These are phyloP conservation scores for Chymomyza costata DNA, from an alignment of 1,140 invertebrate species.

Conservation along the genomic window DNA sequence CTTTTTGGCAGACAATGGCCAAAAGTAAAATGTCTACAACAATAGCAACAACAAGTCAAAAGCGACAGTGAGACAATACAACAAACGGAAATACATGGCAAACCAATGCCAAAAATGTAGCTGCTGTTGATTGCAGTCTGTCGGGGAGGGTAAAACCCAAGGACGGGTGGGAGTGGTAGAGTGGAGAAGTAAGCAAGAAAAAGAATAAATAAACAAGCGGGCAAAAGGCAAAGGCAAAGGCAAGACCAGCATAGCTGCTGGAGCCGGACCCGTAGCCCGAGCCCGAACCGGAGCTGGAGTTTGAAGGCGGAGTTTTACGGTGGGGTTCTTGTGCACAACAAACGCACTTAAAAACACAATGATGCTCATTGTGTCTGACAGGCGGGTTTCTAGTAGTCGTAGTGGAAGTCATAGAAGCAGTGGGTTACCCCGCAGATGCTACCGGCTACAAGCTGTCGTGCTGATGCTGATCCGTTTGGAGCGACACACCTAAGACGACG, in stretches of 20 bases:
- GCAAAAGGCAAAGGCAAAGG: not conserved
- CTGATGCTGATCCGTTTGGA: constrained; percentile 45
- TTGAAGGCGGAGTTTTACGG: not conserved
- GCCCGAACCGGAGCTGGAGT: not conserved
- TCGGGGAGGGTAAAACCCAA: no score
- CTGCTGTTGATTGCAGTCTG: constrained; percentile 16
- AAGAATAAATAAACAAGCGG: constrained; percentile 66
- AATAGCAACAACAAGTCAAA: not conserved
- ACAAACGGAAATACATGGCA: constrained; percentile 58
- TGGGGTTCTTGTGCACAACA: constrained; percentile 37
- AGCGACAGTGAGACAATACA: constrained; percentile 28
- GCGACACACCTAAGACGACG: constrained; percentile 56
- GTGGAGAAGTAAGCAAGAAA: constrained; percentile 33
- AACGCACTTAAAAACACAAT: constrained; percentile 73
- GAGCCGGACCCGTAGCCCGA: not conserved
- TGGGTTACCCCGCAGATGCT: not conserved
- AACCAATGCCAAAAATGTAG: constrained; percentile 64
- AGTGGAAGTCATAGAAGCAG: constrained; percentile 3
- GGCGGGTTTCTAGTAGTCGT: constrained; percentile 28
- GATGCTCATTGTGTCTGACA: constrained; percentile 72
- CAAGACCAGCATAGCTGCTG: not conserved
- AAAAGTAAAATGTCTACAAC: constrained; percentile 42
- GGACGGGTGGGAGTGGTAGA: no score
- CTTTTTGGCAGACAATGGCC: constrained; percentile 35
- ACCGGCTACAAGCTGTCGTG: constrained; percentile 1